phyloP scores from a whole-genome alignment of 1,140 invertebrate species.

The Vanessa atalanta region DNA sequence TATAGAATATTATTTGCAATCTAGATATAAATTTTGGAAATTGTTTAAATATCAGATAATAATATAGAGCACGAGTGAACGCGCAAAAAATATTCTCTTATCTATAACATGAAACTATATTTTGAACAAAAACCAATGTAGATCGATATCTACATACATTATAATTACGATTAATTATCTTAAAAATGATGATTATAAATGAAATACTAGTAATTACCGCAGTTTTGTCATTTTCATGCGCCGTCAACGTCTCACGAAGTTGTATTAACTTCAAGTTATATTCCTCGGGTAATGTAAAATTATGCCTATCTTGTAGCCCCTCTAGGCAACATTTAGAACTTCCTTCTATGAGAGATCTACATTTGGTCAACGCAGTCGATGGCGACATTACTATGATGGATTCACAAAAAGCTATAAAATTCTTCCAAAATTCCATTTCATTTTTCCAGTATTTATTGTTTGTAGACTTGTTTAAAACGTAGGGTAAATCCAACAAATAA shows the following conservation, averaged over 20 bases:
- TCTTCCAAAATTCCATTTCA: constrained; percentile 66
- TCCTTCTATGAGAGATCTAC: constrained; percentile 63
- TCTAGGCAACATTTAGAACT: constrained; percentile 60
- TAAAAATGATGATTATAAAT: neutral
- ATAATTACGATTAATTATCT: neutral
- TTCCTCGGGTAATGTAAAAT: constrained; percentile 59
- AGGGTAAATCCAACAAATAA: constrained; percentile 68
- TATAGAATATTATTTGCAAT: too few relatives aligned
- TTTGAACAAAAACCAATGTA: too few relatives aligned
- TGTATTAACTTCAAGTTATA: constrained; percentile 49
- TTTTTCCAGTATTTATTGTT: constrained; percentile 73
- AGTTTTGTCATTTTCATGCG: constrained; percentile 48
- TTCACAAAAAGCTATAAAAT: constrained; percentile 62
- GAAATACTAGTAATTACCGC: neutral
- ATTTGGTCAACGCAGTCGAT: constrained; percentile 57
- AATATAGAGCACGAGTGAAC: too few relatives aligned
- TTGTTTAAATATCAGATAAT: too few relatives aligned
- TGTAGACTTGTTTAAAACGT: constrained; percentile 43
- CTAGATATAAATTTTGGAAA: too few relatives aligned
- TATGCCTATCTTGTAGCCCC: constrained; percentile 57
- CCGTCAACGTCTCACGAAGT: constrained; percentile 55
- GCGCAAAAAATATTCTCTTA: too few relatives aligned
- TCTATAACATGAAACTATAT: too few relatives aligned
- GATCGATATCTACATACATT: too few relatives aligned
- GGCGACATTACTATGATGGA: constrained; percentile 65